These are phyloP conservation scores for Toxotes chatareus DNA, from an alignment of 2,113 vertebrate genomes.

Conservation along the genomic window DNA sequence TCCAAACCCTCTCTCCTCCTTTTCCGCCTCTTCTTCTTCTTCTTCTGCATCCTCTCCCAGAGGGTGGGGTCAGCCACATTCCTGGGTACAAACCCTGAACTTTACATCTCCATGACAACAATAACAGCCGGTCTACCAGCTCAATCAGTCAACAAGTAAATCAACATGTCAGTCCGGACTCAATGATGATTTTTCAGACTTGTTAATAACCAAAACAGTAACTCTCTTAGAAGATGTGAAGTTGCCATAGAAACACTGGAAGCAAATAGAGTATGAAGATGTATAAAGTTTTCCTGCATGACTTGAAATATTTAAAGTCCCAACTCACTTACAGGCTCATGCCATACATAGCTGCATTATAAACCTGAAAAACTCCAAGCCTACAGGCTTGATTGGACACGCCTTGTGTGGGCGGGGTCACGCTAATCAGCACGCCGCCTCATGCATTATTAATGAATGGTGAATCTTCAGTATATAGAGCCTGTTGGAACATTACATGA, in stretches of 20 bases:
- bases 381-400: slow-evolving; percentile 42
- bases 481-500: slow-evolving; percentile 53
- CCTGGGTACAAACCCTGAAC: not conserved
- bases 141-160: not conserved
- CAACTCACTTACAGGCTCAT: not conserved
- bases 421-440: not conserved
- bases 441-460: slow-evolving; percentile 53
- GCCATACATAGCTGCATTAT: not conserved
- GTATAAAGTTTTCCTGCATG: too few relatives aligned
- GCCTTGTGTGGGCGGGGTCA: slow-evolving; percentile 48
- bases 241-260: too few relatives aligned
- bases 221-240: too few relatives aligned
- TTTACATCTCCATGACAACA: slow-evolving; percentile 27
- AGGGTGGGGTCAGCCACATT: slow-evolving; percentile 29
- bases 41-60: not conserved
- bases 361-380: not conserved
- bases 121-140: not conserved
- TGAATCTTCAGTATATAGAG: slow-evolving; percentile 60
- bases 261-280: too few relatives aligned
- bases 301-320: too few relatives aligned
- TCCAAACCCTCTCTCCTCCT: not conserved
- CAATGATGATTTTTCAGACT: too few relatives aligned
- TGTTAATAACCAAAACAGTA: too few relatives aligned
- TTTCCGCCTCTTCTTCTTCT: too few relatives aligned
- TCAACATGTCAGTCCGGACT: too few relatives aligned